phyloP scores from a whole-genome alignment of 2,797 vertebrate species.

The Clarias laeviceps region DNA sequence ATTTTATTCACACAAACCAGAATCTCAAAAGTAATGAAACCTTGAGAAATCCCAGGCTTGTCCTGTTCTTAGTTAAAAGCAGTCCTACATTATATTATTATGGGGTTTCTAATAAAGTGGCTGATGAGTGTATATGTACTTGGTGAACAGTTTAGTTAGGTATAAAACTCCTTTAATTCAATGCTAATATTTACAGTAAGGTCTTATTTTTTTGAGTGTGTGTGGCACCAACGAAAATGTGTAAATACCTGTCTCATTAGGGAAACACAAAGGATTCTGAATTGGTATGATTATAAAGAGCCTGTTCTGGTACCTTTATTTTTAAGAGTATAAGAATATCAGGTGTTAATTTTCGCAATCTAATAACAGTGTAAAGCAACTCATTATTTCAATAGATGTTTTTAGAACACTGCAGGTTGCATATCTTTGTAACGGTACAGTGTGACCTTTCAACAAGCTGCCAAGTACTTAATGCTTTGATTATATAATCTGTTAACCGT shows the following conservation, averaged over 20 bases:
- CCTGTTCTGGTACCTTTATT: constrained; percentile 16
- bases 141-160: neutral
- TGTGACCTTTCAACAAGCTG: neutral
- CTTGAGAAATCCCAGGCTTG: neutral
- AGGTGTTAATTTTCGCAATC: neutral
- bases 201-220: neutral
- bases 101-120: neutral
- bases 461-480: neutral
- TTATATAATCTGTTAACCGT: neutral
- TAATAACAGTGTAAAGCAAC: neutral
- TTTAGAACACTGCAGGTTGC: neutral
- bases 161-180: neutral
- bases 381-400: neutral
- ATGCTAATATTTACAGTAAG: neutral
- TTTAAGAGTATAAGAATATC: neutral
- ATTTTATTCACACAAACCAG: neutral
- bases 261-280: neutral
- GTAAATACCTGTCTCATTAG: neutral
- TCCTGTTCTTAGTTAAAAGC: neutral
- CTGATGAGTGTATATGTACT: neutral
- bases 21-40: neutral
- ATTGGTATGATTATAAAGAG: neutral
- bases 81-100: neutral
- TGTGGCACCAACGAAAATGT: neutral
- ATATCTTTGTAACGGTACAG: neutral